phyloP scores from a whole-genome alignment of 2,797 vertebrate species.

The Rhinophrynus dorsalis region DNA sequence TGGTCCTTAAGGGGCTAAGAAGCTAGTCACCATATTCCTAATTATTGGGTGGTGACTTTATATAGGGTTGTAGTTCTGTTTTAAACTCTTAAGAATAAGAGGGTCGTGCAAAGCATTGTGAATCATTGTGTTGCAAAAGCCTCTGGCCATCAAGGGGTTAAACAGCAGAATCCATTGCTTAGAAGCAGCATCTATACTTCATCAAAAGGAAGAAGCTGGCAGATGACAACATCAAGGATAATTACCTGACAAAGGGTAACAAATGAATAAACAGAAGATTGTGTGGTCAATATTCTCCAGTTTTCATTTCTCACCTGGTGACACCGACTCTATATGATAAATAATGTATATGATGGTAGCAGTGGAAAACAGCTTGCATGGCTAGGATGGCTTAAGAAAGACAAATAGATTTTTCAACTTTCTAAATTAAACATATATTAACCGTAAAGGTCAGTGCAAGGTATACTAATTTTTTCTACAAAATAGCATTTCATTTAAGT shows the following conservation, averaged over 20 bases:
- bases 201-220: background rate
- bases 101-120: too few species aligned
- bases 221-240: constrained; percentile 1
- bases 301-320: constrained; percentile 4
- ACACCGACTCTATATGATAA: constrained; percentile 14
- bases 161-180: background rate
- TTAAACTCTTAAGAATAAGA: too few species aligned
- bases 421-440: constrained; percentile 36
- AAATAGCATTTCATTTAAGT: constrained; percentile 28
- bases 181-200: background rate
- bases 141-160: background rate
- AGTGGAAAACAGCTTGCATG: constrained; percentile 9
- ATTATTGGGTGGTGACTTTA: too few species aligned
- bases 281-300: background rate
- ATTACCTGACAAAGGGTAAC: constrained; percentile 1
- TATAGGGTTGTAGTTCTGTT: too few species aligned
- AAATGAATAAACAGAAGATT: background rate
- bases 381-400: background rate
- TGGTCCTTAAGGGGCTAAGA: too few species aligned
- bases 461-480: constrained; percentile 21
- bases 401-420: constrained; percentile 4
- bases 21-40: too few species aligned
- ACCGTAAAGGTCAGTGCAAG: constrained; percentile 34
- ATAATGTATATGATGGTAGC: constrained; percentile 11
- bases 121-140: too few species aligned